These are phyloP conservation scores for Fratercula arctica DNA, from an alignment of 2,797 vertebrate genomes.

Conservation along the genomic window DNA sequence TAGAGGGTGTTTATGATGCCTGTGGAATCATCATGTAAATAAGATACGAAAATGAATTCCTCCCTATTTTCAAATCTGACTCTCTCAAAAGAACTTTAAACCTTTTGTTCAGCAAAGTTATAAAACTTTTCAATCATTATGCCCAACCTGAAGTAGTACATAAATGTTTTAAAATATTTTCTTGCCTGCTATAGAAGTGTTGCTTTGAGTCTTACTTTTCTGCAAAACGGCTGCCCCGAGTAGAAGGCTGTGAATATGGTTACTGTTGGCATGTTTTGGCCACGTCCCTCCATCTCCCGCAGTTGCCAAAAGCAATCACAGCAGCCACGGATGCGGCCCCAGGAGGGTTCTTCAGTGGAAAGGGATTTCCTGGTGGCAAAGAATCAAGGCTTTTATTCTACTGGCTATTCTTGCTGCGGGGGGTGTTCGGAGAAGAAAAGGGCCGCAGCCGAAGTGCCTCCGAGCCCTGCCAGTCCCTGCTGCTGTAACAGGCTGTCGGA, in stretches of 20 bases:
- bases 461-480: background rate
- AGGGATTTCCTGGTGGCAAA: conserved; percentile 19
- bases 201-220: background rate
- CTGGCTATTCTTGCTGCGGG: background rate
- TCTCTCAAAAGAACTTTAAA: background rate
- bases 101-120: background rate
- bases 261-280: background rate
- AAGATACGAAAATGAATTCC: background rate
- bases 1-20: background rate
- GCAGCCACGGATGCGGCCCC: background rate
- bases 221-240: background rate
- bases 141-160: background rate
- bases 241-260: background rate
- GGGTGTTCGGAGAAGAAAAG: background rate
- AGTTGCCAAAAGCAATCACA: background rate
- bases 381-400: background rate
- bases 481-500: background rate
- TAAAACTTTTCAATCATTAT: background rate
- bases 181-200: background rate
- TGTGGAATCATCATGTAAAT: background rate
- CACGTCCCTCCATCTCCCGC: background rate
- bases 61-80: background rate
- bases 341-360: background rate
- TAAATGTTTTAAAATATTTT: background rate
- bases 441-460: background rate